Conservation (phyloP, 2,113 vertebrate genomes). For the Crotalus horridus region DNA sequence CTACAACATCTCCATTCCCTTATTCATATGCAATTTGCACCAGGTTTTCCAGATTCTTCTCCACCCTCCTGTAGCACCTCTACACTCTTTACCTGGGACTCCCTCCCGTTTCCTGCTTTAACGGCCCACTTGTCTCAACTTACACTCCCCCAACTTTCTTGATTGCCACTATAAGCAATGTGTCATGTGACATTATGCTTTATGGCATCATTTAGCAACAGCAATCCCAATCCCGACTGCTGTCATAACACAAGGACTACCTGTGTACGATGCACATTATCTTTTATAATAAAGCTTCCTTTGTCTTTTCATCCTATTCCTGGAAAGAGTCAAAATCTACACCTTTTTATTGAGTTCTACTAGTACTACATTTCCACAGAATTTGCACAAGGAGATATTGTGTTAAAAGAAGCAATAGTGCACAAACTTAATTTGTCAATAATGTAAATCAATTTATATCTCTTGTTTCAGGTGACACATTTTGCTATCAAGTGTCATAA, state of each 20-base stretch:
- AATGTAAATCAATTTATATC: slow-evolving; percentile 1
- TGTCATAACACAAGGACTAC: background rate
- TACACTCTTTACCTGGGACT: background rate
- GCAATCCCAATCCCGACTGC: background rate
- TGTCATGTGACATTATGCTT: background rate
- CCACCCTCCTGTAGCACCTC: background rate
- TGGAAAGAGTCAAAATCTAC: background rate
- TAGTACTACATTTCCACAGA: too few species aligned
- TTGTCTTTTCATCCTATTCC: background rate
- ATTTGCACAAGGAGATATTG: background rate
- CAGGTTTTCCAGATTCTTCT: background rate
- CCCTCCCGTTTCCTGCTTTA: background rate
- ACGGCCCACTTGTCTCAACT: background rate
- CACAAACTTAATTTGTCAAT: slow-evolving; percentile 1
- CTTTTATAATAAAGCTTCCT: background rate
- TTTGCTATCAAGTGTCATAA: slow-evolving; percentile 1
- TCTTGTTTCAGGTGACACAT: background rate
- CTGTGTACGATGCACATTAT: background rate
- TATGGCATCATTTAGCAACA: background rate
- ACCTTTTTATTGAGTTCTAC: background rate
- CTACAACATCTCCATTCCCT: background rate
- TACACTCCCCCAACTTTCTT: background rate
- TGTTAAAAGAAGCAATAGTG: background rate
- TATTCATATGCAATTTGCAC: background rate
- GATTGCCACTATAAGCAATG: background rate